These are phyloP conservation scores for Eleutherodactylus coqui DNA, from an alignment of 2,797 vertebrate genomes.

Conservation along the genomic window DNA sequence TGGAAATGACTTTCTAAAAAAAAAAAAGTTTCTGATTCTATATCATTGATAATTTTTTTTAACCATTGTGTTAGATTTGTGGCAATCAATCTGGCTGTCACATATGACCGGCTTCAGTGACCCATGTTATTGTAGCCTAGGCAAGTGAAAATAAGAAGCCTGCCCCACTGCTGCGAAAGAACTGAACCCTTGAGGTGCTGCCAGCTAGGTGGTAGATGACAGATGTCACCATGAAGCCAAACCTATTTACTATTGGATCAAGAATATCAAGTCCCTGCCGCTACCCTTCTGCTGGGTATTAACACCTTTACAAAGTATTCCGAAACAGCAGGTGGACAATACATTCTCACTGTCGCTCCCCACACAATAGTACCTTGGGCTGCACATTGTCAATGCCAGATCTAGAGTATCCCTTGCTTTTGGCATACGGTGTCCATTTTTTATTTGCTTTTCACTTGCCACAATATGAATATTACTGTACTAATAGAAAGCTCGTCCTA, in stretches of 20 bases:
- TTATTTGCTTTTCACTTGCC: background rate
- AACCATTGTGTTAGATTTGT: background rate
- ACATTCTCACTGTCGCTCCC: background rate
- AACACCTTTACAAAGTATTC: constrained; percentile 3
- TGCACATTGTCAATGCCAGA: background rate
- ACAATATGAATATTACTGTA: too few species aligned
- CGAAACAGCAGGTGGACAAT: background rate
- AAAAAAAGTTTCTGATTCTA: background rate
- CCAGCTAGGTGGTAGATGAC: background rate
- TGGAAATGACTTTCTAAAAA: background rate
- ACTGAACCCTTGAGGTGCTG: background rate
- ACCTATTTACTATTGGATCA: background rate
- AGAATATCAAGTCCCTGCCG: background rate
- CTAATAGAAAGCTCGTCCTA: too few species aligned
- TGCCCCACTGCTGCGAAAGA: background rate
- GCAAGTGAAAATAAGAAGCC: constrained; percentile 10
- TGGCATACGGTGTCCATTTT: too few species aligned
- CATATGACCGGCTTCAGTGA: background rate
- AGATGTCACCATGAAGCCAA: background rate
- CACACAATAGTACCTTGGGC: background rate
- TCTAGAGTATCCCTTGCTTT: background rate
- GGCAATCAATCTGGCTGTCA: background rate
- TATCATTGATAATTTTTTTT: background rate
- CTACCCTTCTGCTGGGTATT: background rate
- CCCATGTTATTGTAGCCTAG: background rate